phyloP scores from a whole-genome alignment of 2,113 vertebrate species.

The Ginglymostoma cirratum region DNA sequence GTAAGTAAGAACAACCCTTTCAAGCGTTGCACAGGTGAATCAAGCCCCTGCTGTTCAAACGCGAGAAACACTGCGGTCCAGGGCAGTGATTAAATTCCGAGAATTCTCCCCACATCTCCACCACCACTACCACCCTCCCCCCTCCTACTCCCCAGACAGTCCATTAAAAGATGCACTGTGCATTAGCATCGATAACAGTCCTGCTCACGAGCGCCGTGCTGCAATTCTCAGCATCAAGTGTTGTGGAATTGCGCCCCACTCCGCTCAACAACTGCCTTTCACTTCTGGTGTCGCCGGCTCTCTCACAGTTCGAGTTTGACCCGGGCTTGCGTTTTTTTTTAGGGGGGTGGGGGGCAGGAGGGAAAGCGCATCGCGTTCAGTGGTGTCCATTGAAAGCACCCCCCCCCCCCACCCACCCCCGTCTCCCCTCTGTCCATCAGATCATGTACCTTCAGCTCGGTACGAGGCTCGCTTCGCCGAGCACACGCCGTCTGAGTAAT shows the following conservation, averaged over 20 bases:
- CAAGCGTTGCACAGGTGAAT: neutral
- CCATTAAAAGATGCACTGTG: neutral
- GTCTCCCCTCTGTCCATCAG: no score
- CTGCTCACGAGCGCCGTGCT: neutral
- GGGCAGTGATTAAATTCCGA: neutral
- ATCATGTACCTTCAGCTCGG: neutral
- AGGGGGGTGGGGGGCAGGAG: no score
- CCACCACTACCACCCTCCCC: no score
- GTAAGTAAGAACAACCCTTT: neutral
- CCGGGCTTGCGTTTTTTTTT: neutral
- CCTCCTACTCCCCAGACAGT: neutral
- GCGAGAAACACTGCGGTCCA: neutral
- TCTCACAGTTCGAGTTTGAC: neutral
- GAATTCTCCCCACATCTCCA: no score
- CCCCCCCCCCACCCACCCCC: neutral
- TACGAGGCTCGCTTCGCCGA: neutral
- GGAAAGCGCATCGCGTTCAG: neutral
- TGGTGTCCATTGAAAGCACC: neutral
- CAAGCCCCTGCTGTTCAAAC: neutral
- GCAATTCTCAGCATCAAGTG: neutral
- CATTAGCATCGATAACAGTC: neutral
- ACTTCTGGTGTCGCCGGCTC: neutral
- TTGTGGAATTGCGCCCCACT: slow-evolving; percentile 31
- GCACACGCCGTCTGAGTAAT: neutral
- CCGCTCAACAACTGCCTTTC: neutral